Base-by-base conservation (phyloP, 2,888 invertebrate genomes). In the Nomada ruficornis region DNA sequence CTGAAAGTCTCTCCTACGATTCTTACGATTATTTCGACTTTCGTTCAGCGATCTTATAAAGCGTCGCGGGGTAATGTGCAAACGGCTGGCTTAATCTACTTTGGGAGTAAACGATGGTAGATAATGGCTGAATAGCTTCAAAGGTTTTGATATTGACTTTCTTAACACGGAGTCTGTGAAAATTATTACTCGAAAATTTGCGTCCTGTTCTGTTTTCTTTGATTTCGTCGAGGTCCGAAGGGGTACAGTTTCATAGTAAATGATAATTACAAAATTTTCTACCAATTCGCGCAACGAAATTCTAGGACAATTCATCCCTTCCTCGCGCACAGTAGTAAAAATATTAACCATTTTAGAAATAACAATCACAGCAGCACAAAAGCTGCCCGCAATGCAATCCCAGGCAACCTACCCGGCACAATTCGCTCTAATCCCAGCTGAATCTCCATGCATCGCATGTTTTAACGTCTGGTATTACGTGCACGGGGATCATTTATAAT, bases 401-500 rank as follows among this genome's bases (percentile, higher is more conserved):
- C n/a, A 70, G 29, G 23, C 52, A 75, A 52, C 44, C 44, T 50
- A 7, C 29, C 15, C 52, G 26, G 47, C 36, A 52, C 3, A 29
- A 44, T 23, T 54, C 50, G 74, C 29, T 75, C 50, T 65, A 64
- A 74, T 65, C 44, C 26, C 26, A 4, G 42, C 20, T 44, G 18
- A 23, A 29, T 3, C 10, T 26, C 29, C 42, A 29, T 29, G 29
- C 18, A 18, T 9, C 50, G 36, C 29, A 18, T 44, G 26, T 44
- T 42, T 29, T 26, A 50, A 7, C 2, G 18, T 54, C 10, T n/a
- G 20, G 44, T 20, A 23, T 60, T n/a, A 47, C 15, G 29, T 42
- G 23, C 63, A 20, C 18, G 2, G 52, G 60, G 60, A 54, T 77
- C 54, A 62, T 65, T 23, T 42, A 50, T 67, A 65, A 76, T 67